Evolutionary conservation across 2,888 invertebrate species (phyloP).

Genomic region (Cephus pygmeus): DNA sequence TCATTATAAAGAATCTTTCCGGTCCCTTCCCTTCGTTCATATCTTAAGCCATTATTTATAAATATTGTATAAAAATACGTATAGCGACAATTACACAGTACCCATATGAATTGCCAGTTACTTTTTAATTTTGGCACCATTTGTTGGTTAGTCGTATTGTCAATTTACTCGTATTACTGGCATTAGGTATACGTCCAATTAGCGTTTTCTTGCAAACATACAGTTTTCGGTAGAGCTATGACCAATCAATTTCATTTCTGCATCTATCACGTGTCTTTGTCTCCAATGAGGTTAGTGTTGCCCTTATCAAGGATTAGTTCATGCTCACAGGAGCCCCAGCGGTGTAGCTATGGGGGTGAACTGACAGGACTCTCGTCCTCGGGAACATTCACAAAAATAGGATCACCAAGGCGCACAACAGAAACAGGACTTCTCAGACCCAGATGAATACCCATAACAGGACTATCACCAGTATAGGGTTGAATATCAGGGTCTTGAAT

Average conservation of each 20-base stretch:
- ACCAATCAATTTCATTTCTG: background rate
- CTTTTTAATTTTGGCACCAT: background rate
- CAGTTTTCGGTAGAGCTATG: background rate
- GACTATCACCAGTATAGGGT: conserved; percentile 59
- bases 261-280: background rate
- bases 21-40: background rate
- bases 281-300: background rate
- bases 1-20: background rate
- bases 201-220: background rate
- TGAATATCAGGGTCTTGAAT: conserved; percentile 55
- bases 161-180: background rate
- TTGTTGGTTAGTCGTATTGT: background rate
- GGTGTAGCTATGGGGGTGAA: conserved; percentile 56
- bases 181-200: background rate
- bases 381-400: conserved; percentile 66
- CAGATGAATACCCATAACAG: conserved; percentile 69
- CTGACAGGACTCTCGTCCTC: conserved; percentile 31
- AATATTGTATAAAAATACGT: conserved; percentile 2
- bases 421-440: conserved; percentile 65
- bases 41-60: background rate
- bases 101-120: background rate
- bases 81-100: background rate
- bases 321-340: conserved; percentile 59
- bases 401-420: conserved; percentile 66
- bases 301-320: conserved; percentile 5